These are phyloP conservation scores for Nomada fabriciana DNA, from an alignment of 2,888 invertebrate genomes.

Conservation along the genomic window DNA sequence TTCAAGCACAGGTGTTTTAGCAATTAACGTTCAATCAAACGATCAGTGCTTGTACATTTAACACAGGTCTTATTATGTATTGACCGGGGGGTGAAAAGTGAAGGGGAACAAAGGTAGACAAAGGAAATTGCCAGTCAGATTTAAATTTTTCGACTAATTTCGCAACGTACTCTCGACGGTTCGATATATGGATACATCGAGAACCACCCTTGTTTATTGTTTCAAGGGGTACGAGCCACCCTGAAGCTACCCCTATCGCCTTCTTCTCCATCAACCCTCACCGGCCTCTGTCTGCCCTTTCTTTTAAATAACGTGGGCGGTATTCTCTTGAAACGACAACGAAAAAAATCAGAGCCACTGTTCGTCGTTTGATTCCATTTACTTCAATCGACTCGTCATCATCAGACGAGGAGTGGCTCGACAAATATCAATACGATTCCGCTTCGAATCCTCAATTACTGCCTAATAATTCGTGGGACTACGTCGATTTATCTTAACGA, in stretches of 20 bases:
- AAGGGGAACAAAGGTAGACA: neutral
- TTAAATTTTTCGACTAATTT: slow-evolving; percentile 34
- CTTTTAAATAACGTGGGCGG: slow-evolving; percentile 48
- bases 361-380: neutral
- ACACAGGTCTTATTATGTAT: too few relatives aligned
- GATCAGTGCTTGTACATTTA: too few relatives aligned
- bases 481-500: slow-evolving; percentile 58
- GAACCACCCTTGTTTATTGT: slow-evolving; percentile 25
- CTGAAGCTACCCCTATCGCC: slow-evolving; percentile 11
- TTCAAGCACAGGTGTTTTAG: too few relatives aligned
- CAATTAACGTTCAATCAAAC: too few relatives aligned
- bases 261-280: neutral
- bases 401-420: slow-evolving; percentile 35
- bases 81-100: neutral
- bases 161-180: slow-evolving; percentile 29
- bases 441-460: slow-evolving; percentile 36
- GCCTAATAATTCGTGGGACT: slow-evolving; percentile 56
- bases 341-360: slow-evolving; percentile 45
- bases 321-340: slow-evolving; percentile 50
- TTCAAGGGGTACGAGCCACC: neutral
- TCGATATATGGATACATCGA: slow-evolving; percentile 46
- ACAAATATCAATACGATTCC: slow-evolving; percentile 38
- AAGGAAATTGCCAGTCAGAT: slow-evolving; percentile 22
- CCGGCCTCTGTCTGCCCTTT: slow-evolving; percentile 2
- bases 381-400: neutral